Conservation (phyloP, 2,888 invertebrate genomes). For the Cantharis lateralis region DNA sequence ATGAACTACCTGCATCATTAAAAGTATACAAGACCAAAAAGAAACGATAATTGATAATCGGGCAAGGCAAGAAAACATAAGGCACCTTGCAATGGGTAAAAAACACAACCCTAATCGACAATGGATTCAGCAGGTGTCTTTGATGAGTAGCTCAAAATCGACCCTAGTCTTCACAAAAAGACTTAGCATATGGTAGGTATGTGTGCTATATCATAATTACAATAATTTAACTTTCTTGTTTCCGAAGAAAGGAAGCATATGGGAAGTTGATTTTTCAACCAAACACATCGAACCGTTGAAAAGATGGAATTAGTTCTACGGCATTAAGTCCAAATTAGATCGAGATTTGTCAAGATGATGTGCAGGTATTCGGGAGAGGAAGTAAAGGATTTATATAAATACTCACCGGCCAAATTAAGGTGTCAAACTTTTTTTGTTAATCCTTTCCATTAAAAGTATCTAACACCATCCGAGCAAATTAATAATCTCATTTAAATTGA, state of each 20-base stretch:
- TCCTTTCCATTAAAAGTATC: background rate
- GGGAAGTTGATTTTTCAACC: conserved; percentile 38
- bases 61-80: conserved; percentile 30
- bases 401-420: conserved; percentile 40
- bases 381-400: conserved; percentile 33
- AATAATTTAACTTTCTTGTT: conserved; percentile 44
- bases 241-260: conserved; percentile 35
- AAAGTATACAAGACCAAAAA: background rate
- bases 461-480: background rate
- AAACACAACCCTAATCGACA: conserved; percentile 25
- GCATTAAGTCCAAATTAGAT: conserved; percentile 26
- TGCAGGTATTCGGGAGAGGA: conserved; percentile 37
- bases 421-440: conserved; percentile 34
- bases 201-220: conserved; percentile 55
- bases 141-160: conserved; percentile 24
- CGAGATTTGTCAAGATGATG: conserved; percentile 44
- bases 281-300: conserved; percentile 40
- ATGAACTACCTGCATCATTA: conserved; percentile 13
- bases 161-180: conserved; percentile 38
- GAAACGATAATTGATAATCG: conserved; percentile 23
- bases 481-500: background rate
- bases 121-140: conserved; percentile 33
- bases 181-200: conserved; percentile 43
- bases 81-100: conserved; percentile 30
- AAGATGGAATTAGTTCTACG: conserved; percentile 47